These are phyloP conservation scores for Hemiscyllium ocellatum DNA, from an alignment of 2,113 vertebrate genomes.

Conservation along the genomic window DNA sequence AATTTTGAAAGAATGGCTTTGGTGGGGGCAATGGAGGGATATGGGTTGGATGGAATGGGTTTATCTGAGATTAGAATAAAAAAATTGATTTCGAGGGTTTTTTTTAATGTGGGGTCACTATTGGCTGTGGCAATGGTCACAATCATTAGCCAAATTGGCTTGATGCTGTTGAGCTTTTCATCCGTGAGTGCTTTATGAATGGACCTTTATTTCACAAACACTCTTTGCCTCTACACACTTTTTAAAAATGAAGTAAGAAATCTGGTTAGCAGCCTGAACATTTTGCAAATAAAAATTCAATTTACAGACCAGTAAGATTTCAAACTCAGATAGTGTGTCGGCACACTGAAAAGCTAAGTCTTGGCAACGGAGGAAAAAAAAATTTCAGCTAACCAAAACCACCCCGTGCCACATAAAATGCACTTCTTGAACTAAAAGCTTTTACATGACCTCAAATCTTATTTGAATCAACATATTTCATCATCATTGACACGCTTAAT, in stretches of 20 bases:
- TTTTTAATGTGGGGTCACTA: not conserved
- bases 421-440: not conserved
- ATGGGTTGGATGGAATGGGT: not conserved
- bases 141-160: not conserved
- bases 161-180: not conserved
- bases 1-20: not conserved
- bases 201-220: not conserved
- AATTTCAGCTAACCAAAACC: not conserved
- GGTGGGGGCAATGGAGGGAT: not conserved
- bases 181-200: not conserved
- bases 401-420: not conserved
- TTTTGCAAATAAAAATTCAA: not conserved
- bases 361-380: not conserved
- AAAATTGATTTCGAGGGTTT: not conserved
- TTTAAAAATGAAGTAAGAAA: not conserved
- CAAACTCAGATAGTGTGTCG: not conserved
- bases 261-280: not conserved
- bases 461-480: conserved; percentile 14
- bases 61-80: not conserved
- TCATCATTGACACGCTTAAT: not conserved
- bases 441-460: not conserved
- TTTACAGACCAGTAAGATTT: not conserved
- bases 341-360: not conserved
- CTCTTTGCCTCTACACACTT: not conserved
- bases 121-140: not conserved